Base-by-base conservation (phyloP, 2,797 vertebrate genomes). In the Typhlichthys eigenmanni region DNA sequence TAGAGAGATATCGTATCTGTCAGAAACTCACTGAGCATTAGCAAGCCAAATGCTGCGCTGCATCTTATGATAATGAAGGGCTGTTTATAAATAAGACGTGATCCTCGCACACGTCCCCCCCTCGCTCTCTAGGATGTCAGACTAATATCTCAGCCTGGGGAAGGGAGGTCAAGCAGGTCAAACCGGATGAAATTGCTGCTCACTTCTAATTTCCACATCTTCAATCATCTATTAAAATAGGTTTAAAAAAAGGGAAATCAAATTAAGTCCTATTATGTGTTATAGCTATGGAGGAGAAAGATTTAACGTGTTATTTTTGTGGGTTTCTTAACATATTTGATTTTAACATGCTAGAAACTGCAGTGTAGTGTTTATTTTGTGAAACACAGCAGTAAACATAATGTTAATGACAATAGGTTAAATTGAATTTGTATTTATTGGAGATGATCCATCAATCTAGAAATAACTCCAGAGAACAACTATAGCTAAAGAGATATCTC, bases 61-160 rank as follows among this genome's bases (percentile, higher is more conserved):
- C 86, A 81, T 91, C 78, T 91, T 88, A 89, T 87, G 88, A 63
- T 87, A 92, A 93, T 92, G 85, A 89, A 82, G 72, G 78, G 81
- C 87, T 82, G 84, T 87, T 90, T 87, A 72, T 90, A 91, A 91
- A 90, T 88, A 89, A 84, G 74, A 29, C 74, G 75, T 75, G 69
- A 29, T 75, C 76, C 69, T 58, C 62, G 84, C 81, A 77, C 60
- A 24, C 29, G 12, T 32, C 63, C 71, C 60, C 53, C 55, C 65
- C 66, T 48, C n/a, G 79, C 77, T 47, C 72, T 73, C 64, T 68
- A 74, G 76, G 76, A 88, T 79, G 72, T 81, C 71, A 71, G 78
- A 85, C 79, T 88, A 88, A 90, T 89, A 90, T 88, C 84, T 87
- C 80, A 60, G 68, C 74, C 80, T 86, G 81, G 85, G 79, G 69